Evolutionary conservation across 2,888 invertebrate genomes (phyloP).

Genomic region (Cenopis cana): DNA sequence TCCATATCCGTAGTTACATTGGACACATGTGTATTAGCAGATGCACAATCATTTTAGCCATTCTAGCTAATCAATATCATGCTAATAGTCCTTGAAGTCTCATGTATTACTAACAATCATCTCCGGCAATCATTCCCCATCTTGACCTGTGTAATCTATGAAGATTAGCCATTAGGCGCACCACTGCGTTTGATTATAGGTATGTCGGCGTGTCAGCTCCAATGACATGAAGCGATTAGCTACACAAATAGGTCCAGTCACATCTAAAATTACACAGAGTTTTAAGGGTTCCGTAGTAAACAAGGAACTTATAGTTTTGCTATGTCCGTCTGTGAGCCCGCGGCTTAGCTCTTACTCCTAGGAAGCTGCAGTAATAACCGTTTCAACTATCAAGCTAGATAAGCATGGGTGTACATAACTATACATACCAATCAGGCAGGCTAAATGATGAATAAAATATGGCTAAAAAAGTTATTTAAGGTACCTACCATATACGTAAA

Average conservation of each 20-base stretch:
- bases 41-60: background rate
- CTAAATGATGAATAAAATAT: too few species aligned
- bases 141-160: background rate
- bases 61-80: background rate
- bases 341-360: too few species aligned
- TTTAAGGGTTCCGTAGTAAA: too few species aligned
- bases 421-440: too few species aligned
- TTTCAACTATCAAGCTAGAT: too few species aligned
- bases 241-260: background rate
- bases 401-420: too few species aligned
- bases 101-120: background rate
- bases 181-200: conserved; percentile 13
- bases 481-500: too few species aligned
- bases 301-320: too few species aligned
- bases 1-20: background rate
- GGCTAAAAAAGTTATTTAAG: too few species aligned
- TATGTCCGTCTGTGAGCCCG: too few species aligned
- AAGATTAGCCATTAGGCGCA: conserved; percentile 6
- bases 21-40: background rate
- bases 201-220: conserved; percentile 5
- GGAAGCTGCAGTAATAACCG: too few species aligned
- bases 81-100: conserved; percentile 8
- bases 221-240: conserved; percentile 21
- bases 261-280: background rate
- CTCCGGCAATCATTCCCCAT: background rate